Percentiles rank a stretch among this genome's conserved stretches.
Conservation (phyloP, 2,113 vertebrate species). For the Elaphurus davidianus region DNA sequence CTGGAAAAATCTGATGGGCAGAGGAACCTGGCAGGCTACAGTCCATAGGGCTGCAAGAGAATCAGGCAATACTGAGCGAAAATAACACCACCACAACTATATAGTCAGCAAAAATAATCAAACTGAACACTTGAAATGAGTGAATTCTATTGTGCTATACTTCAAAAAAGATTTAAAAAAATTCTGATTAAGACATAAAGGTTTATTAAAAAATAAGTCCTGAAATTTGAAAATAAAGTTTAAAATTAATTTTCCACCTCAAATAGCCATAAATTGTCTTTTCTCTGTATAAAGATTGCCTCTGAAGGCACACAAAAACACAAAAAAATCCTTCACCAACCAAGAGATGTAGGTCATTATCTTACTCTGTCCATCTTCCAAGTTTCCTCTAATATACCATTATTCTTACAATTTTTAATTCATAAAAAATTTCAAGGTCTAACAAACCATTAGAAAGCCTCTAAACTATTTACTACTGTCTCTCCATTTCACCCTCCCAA, state of each 20-base stretch:
- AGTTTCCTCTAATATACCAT: background rate
- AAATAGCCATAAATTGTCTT: background rate
- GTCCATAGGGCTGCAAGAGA: background rate
- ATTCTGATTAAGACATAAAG: background rate
- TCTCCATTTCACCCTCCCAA: background rate
- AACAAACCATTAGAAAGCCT: background rate
- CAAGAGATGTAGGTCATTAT: background rate
- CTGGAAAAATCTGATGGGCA: background rate
- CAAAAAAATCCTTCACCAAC: background rate
- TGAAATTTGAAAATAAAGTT: constrained; percentile 11
- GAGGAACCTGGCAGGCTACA: background rate
- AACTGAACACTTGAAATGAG: background rate
- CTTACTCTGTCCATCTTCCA: constrained; percentile 29
- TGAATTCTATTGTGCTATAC: background rate
- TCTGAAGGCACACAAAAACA: background rate
- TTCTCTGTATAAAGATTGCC: background rate
- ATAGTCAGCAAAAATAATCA: background rate
- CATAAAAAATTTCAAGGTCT: background rate
- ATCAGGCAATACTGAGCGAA: background rate
- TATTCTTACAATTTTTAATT: background rate
- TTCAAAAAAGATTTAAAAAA: background rate
- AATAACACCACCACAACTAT: background rate
- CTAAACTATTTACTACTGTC: background rate
- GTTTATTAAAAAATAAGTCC: background rate
- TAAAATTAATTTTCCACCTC: background rate